Percentiles rank a stretch among this genome's conserved stretches.
phyloP scores from a whole-genome alignment of 2,888 invertebrate genomes.

The Hirtodrosophila duncani region DNA sequence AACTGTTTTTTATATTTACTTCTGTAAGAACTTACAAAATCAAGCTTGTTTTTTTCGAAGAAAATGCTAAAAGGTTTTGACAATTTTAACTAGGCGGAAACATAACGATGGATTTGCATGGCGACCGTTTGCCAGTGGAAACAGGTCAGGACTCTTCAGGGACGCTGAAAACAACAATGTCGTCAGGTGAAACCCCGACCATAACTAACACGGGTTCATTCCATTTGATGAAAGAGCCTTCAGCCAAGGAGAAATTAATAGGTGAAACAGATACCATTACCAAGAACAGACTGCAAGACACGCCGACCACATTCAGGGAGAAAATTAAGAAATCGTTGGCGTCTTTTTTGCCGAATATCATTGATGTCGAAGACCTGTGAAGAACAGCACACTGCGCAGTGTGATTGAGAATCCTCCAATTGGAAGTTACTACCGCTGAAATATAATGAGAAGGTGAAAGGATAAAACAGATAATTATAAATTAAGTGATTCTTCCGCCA shows the following conservation, averaged over 20 bases:
- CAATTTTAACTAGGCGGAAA: constrained; percentile 61
- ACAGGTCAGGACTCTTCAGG: constrained; percentile 98
- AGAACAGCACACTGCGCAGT: constrained; percentile 92
- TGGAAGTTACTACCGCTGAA: constrained; percentile 91
- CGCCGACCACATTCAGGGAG: constrained; percentile 98
- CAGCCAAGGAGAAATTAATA: constrained; percentile 94
- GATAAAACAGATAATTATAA: too few relatives aligned
- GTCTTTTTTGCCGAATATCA: constrained; percentile 95
- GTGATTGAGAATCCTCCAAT: constrained; percentile 97
- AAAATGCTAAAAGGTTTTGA: too few relatives aligned
- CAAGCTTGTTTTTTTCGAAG: too few relatives aligned
- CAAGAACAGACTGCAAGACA: constrained; percentile 96
- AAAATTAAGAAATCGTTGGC: constrained; percentile 97
- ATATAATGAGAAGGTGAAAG: too few relatives aligned
- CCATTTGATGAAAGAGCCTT: constrained; percentile 98
- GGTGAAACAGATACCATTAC: constrained; percentile 98
- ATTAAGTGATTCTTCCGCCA: neutral
- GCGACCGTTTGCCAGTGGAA: constrained; percentile 96
- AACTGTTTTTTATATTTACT: too few relatives aligned
- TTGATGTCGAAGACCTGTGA: constrained; percentile 94
- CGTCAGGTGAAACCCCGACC: constrained; percentile 96
- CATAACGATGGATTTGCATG: constrained; percentile 96
- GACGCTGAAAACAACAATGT: constrained; percentile 97
- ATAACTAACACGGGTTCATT: constrained; percentile 98
- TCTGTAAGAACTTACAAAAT: too few relatives aligned